These are phyloP conservation scores for Phaonia tiefii DNA, from an alignment of 2,888 invertebrate species.

Conservation along the genomic window DNA sequence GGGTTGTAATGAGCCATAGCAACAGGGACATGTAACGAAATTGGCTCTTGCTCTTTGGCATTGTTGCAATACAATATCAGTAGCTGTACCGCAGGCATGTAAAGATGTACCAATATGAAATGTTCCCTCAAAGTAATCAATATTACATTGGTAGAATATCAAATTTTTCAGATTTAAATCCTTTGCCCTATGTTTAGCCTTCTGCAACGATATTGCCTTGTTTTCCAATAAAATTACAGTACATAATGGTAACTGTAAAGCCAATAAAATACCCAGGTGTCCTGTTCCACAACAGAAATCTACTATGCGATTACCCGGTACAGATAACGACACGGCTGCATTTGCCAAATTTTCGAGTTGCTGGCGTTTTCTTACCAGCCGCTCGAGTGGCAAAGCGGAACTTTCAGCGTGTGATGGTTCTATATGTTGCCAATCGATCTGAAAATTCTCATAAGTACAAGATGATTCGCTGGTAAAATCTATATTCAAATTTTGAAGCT, in stretches of 20 bases:
- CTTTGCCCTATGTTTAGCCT: conserved; percentile 87
- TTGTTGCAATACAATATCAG: conserved; percentile 93
- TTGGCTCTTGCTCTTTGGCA: conserved; percentile 89
- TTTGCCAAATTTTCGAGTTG: conserved; percentile 92
- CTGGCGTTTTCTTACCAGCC: conserved; percentile 89
- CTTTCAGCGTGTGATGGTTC: conserved; percentile 89
- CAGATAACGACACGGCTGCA: conserved; percentile 87
- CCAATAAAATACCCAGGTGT: conserved; percentile 93
- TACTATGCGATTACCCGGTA: conserved; percentile 87
- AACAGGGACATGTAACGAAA: conserved; percentile 96
- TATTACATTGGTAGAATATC: conserved; percentile 91
- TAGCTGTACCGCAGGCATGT: conserved; percentile 97
- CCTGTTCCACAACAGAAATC: conserved; percentile 98
- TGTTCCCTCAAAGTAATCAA: conserved; percentile 91
- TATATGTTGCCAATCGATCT: conserved; percentile 84
- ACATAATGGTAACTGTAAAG: conserved; percentile 89
- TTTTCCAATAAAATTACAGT: conserved; percentile 93
- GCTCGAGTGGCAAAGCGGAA: conserved; percentile 88
- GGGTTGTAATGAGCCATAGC: conserved; percentile 93
- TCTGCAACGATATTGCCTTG: conserved; percentile 90
- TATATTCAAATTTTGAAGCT: conserved; percentile 75
- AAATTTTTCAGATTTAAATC: conserved; percentile 87
- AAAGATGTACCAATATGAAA: conserved; percentile 94
- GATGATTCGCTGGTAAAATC: conserved; percentile 73
- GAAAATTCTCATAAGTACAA: conserved; percentile 69